phyloP scores from a whole-genome alignment of 2,113 vertebrate genomes.

The Atrichornis clamosus region DNA sequence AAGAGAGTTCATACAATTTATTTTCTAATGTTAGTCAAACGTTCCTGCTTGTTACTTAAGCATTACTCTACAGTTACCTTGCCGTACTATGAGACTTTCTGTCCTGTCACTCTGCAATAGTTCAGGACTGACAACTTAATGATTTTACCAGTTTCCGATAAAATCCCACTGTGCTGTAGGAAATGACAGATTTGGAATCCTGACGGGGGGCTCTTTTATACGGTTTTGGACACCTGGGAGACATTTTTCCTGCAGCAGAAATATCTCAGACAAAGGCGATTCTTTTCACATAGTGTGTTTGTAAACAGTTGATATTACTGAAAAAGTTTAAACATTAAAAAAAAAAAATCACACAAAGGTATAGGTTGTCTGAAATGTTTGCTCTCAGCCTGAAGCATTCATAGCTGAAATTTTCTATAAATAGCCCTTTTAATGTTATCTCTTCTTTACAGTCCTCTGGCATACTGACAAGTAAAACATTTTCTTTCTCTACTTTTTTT shows the following conservation, averaged over 20 bases:
- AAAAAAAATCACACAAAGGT: background rate
- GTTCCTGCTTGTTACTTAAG: constrained; percentile 44
- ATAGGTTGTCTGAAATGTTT: background rate
- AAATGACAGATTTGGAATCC: constrained; percentile 80
- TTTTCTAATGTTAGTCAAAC: constrained; percentile 58
- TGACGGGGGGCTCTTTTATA: constrained; percentile 69
- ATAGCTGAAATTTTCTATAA: background rate
- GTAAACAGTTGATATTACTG: constrained; percentile 9
- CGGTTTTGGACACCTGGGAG: constrained; percentile 69
- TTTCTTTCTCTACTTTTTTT: background rate
- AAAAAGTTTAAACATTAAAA: background rate
- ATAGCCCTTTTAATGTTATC: background rate
- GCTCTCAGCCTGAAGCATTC: background rate
- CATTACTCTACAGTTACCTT: constrained; percentile 55
- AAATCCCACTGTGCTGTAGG: constrained; percentile 74
- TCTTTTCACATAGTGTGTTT: constrained; percentile 42
- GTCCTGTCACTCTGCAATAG: constrained; percentile 74
- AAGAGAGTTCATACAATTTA: constrained; percentile 44
- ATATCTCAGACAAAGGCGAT: constrained; percentile 51
- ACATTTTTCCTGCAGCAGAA: constrained; percentile 40
- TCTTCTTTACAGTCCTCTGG: background rate
- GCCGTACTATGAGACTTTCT: constrained; percentile 71
- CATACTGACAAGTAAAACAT: background rate
- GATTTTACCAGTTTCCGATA: constrained; percentile 83
- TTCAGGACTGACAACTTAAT: constrained; percentile 83